These are phyloP conservation scores for Agrotis exclamationis DNA, from an alignment of 2,888 invertebrate genomes.

Conservation along the genomic window DNA sequence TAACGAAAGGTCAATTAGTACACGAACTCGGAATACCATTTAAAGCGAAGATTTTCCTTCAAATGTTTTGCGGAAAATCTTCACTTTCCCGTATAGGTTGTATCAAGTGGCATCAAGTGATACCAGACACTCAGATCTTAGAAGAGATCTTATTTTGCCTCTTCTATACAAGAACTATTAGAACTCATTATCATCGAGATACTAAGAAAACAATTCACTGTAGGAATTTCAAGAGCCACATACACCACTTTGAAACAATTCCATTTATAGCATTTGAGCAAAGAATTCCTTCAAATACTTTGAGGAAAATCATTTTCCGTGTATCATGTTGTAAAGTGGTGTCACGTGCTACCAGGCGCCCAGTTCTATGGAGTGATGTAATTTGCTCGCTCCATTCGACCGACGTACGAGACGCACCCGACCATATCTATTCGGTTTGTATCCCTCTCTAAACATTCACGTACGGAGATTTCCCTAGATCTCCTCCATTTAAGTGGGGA, in stretches of 20 bases:
- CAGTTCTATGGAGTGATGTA: conserved; percentile 69
- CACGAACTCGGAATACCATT: background rate
- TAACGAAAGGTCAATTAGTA: background rate
- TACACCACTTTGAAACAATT: background rate
- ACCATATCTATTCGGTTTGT: conserved; percentile 69
- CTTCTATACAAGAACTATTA: background rate
- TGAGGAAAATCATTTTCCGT: conserved; percentile 39
- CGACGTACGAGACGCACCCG: conserved; percentile 67
- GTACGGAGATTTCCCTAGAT: conserved; percentile 58
- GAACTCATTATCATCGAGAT: background rate
- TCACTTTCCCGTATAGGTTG: background rate
- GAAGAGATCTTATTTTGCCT: background rate
- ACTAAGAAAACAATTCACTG: background rate
- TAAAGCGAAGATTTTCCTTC: background rate
- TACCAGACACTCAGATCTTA: background rate
- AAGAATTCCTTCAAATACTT: conserved; percentile 19
- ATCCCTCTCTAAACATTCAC: conserved; percentile 62
- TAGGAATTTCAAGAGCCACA: background rate
- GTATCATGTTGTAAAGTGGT: conserved; percentile 54
- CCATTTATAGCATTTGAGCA: background rate
- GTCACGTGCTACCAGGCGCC: conserved; percentile 58
- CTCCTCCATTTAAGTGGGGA: conserved; percentile 41
- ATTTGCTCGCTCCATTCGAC: conserved; percentile 73
- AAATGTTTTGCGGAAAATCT: background rate
- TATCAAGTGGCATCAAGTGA: background rate